Evolutionary conservation across 2,888 invertebrate species (phyloP).

Genomic region (Tetranychus truncatus): DNA sequence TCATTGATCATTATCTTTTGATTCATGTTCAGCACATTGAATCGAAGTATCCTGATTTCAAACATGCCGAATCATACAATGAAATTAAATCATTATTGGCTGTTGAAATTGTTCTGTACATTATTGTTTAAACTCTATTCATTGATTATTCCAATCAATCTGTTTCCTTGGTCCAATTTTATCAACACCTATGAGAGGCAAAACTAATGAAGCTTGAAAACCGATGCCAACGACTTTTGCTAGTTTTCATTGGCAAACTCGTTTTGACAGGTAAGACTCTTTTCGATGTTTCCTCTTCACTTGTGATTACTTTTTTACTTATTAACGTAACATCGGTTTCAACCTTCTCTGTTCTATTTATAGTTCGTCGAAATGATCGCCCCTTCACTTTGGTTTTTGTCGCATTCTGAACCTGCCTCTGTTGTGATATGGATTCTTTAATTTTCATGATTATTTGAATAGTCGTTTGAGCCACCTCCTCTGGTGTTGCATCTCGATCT

Average conservation of each 20-base stretch:
- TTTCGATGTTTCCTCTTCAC: background rate
- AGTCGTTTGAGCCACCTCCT: slow-evolving; percentile 29
- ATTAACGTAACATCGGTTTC: background rate
- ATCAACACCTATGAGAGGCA: background rate
- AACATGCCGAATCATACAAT: too few species aligned
- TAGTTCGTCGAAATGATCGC: background rate
- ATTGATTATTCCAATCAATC: background rate
- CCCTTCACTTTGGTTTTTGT: background rate
- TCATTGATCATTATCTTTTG: too few species aligned
- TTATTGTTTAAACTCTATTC: too few species aligned
- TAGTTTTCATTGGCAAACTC: background rate
- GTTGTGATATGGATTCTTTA: slow-evolving; percentile 20
- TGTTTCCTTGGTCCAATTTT: background rate
- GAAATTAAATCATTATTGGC: too few species aligned
- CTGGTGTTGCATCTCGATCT: slow-evolving; percentile 25
- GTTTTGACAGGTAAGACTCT: background rate
- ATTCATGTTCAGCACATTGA: too few species aligned
- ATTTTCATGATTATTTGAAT: slow-evolving; percentile 26
- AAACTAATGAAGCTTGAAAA: background rate
- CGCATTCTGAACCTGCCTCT: background rate
- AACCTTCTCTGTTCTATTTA: background rate
- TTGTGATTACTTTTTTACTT: background rate
- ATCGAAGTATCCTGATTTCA: too few species aligned
- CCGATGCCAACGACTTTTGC: background rate
- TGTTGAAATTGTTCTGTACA: too few species aligned